Evolutionary conservation across 2,888 invertebrate species (phyloP).

Genomic region (Parnassius orleans): DNA sequence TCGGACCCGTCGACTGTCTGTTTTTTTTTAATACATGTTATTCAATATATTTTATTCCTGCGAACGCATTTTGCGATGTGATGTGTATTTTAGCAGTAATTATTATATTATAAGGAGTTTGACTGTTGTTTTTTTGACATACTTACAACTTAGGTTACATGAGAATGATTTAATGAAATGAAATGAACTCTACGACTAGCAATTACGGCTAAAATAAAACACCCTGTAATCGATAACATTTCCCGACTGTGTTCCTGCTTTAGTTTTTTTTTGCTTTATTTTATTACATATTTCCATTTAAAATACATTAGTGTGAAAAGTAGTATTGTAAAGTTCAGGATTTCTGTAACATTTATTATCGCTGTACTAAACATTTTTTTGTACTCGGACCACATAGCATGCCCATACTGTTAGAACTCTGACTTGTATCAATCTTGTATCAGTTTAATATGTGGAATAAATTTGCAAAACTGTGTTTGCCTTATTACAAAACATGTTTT

Average conservation of each 20-base stretch:
- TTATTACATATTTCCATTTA: constrained; percentile 75
- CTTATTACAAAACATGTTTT: constrained; percentile 72
- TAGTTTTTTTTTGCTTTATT: constrained; percentile 79
- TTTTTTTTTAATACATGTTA: constrained; percentile 82
- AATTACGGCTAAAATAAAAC: constrained; percentile 75
- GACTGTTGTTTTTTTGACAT: constrained; percentile 81
- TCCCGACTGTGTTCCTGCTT: constrained; percentile 80
- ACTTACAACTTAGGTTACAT: constrained; percentile 79
- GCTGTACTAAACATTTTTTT: constrained; percentile 71
- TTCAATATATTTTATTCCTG: constrained; percentile 90
- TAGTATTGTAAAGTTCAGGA: constrained; percentile 79
- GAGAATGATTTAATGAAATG: constrained; percentile 69
- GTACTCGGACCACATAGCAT: constrained; percentile 74
- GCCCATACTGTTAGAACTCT: constrained; percentile 77
- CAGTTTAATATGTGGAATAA: constrained; percentile 80
- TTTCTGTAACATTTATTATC: constrained; percentile 75
- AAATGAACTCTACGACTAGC: constrained; percentile 65
- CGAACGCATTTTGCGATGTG: constrained; percentile 89
- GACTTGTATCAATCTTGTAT: constrained; percentile 80
- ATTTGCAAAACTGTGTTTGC: constrained; percentile 82
- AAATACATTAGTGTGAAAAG: constrained; percentile 78
- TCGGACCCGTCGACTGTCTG: constrained; percentile 70
- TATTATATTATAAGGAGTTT: constrained; percentile 81
- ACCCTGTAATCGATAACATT: constrained; percentile 76
- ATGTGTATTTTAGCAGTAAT: constrained; percentile 83